Conservation (phyloP, 2,113 vertebrate species). For the Notarius quadriscutis region DNA sequence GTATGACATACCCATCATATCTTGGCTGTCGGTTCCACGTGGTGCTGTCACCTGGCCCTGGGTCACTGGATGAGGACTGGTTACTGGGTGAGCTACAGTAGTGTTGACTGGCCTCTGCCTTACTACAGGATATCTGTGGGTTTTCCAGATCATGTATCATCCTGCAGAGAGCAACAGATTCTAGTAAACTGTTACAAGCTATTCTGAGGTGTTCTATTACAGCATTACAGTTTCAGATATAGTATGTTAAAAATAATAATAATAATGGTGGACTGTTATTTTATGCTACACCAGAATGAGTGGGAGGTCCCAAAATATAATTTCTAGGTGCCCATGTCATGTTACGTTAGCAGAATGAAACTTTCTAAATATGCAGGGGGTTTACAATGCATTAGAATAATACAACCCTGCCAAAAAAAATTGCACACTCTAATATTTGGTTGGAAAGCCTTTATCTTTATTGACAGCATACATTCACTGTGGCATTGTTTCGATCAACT, state of each 20-base stretch:
- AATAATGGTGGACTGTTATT: background rate
- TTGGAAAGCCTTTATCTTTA: too few species aligned
- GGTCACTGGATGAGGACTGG: conserved; percentile 95
- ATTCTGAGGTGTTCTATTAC: background rate
- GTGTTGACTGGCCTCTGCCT: conserved; percentile 72
- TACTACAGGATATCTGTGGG: conserved; percentile 62
- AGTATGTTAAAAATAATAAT: background rate
- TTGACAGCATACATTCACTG: too few species aligned
- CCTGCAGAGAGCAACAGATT: conserved; percentile 37
- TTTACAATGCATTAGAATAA: background rate
- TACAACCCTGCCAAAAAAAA: background rate
- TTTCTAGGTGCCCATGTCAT: background rate
- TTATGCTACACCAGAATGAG: background rate
- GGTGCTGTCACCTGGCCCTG: conserved; percentile 85
- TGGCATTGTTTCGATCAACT: too few species aligned
- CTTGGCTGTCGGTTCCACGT: conserved; percentile 90
- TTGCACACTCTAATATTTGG: too few species aligned
- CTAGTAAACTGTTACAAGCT: background rate
- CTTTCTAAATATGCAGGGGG: background rate
- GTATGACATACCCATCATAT: conserved; percentile 82
- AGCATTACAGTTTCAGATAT: background rate
- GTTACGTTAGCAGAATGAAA: background rate
- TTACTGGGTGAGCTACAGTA: conserved; percentile 96
- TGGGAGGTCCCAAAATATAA: background rate
- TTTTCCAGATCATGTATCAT: conserved; percentile 64